Percentiles rank a stretch among this genome's conserved stretches.
Evolutionary conservation across 2,888 invertebrate genomes (phyloP).

Genomic region (Cyclophora albipunctata): DNA sequence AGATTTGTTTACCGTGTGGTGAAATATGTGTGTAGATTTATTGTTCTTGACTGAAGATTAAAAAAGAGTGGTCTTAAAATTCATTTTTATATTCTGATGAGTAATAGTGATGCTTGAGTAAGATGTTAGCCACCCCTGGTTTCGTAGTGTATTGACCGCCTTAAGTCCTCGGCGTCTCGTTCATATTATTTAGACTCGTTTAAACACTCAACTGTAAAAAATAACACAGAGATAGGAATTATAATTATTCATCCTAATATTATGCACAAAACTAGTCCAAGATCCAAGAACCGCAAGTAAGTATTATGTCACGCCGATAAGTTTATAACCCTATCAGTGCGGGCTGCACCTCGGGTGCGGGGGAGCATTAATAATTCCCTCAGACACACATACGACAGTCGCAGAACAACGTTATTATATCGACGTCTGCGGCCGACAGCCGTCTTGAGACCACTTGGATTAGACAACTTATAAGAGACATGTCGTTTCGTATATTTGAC

Average conservation of each 20-base stretch:
- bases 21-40: neutral
- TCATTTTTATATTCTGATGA: too few species aligned
- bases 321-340: conserved; percentile 4
- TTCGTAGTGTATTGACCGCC: too few species aligned
- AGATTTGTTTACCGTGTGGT: neutral
- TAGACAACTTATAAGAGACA: too few species aligned
- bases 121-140: too few species aligned
- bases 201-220: too few species aligned
- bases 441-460: conserved; percentile 49
- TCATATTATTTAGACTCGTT: too few species aligned
- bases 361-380: conserved; percentile 68
- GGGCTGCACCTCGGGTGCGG: conserved; percentile 34
- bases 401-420: conserved; percentile 63
- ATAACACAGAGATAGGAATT: too few species aligned
- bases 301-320: conserved; percentile 19
- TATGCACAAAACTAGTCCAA: conserved; percentile 32
- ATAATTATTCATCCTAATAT: neutral
- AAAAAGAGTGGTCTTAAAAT: too few species aligned
- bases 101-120: too few species aligned
- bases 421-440: conserved; percentile 63
- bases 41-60: neutral
- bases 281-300: conserved; percentile 18
- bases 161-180: too few species aligned
- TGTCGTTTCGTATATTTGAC: too few species aligned
- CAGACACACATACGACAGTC: conserved; percentile 69